These are phyloP conservation scores for Rutilus rutilus DNA, from an alignment of 2,113 vertebrate genomes.

Conservation along the genomic window DNA sequence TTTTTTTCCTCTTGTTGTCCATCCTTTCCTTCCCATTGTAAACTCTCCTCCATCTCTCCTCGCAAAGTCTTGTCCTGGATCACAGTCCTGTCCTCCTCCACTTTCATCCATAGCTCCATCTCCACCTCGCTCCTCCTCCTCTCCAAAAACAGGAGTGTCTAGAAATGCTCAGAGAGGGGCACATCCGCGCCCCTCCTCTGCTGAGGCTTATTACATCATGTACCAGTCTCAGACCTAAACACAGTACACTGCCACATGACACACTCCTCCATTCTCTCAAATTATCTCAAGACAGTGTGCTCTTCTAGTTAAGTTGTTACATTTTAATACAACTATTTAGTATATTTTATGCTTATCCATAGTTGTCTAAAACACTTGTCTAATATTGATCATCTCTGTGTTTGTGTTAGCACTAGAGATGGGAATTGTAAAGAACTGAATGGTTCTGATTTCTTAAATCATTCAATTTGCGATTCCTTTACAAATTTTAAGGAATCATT, in stretches of 20 bases:
- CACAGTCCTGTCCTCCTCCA: slow-evolving; percentile 18
- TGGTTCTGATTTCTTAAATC: not conserved
- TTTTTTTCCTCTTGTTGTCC: slow-evolving; percentile 38
- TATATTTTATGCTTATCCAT: not conserved
- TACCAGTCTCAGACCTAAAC: slow-evolving; percentile 56
- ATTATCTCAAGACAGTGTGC: not conserved
- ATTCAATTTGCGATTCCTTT: not conserved
- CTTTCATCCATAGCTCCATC: slow-evolving; percentile 30
- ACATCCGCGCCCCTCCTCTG: slow-evolving; percentile 27
- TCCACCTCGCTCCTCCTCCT: slow-evolving; percentile 16
- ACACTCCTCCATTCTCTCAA: not conserved
- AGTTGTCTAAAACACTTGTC: not conserved
- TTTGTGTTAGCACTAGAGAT: not conserved
- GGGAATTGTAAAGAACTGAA: not conserved
- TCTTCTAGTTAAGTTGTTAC: not conserved
- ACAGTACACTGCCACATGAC: slow-evolving; percentile 1
- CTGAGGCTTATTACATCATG: slow-evolving; percentile 55
- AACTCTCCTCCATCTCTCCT: slow-evolving; percentile 48
- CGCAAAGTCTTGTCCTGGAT: slow-evolving; percentile 38
- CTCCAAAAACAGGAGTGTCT: slow-evolving; percentile 13
- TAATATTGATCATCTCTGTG: not conserved
- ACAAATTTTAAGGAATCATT: not conserved
- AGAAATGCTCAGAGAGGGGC: slow-evolving; percentile 43
- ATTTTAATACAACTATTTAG: not conserved
- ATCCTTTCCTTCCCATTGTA: slow-evolving; percentile 39